phyloP scores from a whole-genome alignment of 2,113 vertebrate genomes.

The Crotalus viridis region DNA sequence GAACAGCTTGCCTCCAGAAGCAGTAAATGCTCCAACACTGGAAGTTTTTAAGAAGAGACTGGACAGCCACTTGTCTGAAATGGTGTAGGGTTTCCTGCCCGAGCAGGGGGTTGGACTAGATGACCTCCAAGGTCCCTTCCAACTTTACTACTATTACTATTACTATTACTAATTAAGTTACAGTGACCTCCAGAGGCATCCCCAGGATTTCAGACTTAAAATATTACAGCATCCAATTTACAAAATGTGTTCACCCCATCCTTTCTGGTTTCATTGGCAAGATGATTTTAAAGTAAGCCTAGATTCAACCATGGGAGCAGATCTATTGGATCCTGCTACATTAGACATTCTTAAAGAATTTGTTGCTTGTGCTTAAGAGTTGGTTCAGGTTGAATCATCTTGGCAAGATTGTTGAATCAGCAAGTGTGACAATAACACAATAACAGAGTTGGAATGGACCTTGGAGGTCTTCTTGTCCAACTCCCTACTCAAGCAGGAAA shows the following conservation, averaged over 20 bases:
- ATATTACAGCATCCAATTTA: neutral
- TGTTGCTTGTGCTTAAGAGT: neutral
- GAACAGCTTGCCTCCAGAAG: too few relatives aligned
- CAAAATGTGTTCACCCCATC: neutral
- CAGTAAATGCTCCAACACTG: too few relatives aligned
- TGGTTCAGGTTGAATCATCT: neutral
- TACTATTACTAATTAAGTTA: too few relatives aligned
- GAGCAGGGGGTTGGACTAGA: too few relatives aligned
- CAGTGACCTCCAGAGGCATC: conserved; percentile 61
- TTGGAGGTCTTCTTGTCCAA: too few relatives aligned
- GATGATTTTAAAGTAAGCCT: neutral
- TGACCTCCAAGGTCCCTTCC: too few relatives aligned
- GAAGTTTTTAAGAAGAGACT: too few relatives aligned
- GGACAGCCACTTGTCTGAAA: too few relatives aligned
- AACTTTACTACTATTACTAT: too few relatives aligned
- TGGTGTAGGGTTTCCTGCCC: too few relatives aligned
- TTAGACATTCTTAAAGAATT: neutral
- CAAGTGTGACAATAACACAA: neutral
- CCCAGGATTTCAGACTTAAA: neutral
- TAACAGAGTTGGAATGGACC: too few relatives aligned
- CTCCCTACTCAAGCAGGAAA: too few relatives aligned
- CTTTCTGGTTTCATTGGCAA: neutral
- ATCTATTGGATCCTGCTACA: neutral
- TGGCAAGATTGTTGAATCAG: neutral
- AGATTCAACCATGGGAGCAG: neutral